Percentiles rank a stretch among this genome's conserved stretches.
phyloP scores from a whole-genome alignment of 2,888 invertebrate genomes.

The Nemoura dubitans region DNA sequence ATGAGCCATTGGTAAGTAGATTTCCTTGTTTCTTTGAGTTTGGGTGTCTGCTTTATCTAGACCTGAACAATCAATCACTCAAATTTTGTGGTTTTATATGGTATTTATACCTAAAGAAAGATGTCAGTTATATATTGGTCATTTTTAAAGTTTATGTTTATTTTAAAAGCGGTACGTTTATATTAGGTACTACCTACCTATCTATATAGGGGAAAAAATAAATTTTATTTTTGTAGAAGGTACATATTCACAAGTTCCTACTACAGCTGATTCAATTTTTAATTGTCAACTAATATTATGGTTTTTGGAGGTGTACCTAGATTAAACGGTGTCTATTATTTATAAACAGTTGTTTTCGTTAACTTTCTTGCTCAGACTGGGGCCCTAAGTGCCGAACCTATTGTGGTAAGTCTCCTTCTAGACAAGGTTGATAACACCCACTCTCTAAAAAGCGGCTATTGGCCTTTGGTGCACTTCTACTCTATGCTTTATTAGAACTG shows the following conservation, averaged over 20 bases:
- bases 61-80: neutral
- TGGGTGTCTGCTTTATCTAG: slow-evolving; percentile 29
- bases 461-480: neutral
- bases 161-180: too few species aligned
- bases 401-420: slow-evolving; percentile 84
- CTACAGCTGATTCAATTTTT: neutral
- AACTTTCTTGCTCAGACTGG: slow-evolving; percentile 58
- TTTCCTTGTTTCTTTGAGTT: slow-evolving; percentile 33
- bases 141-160: neutral
- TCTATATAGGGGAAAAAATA: too few species aligned
- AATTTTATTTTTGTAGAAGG: too few species aligned
- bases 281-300: neutral
- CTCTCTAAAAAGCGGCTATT: neutral
- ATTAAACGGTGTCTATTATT: slow-evolving; percentile 38
- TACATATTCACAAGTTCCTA: too few species aligned
- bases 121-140: too few species aligned
- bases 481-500: neutral
- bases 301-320: slow-evolving; percentile 34
- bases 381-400: slow-evolving; percentile 83
- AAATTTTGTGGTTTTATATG: too few species aligned
- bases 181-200: too few species aligned
- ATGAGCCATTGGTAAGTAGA: slow-evolving; percentile 90
- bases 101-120: too few species aligned
- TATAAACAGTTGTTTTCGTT: slow-evolving; percentile 54
- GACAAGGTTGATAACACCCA: slow-evolving; percentile 20